phyloP scores from a whole-genome alignment of 2,113 vertebrate genomes.

The Agapornis roseicollis region DNA sequence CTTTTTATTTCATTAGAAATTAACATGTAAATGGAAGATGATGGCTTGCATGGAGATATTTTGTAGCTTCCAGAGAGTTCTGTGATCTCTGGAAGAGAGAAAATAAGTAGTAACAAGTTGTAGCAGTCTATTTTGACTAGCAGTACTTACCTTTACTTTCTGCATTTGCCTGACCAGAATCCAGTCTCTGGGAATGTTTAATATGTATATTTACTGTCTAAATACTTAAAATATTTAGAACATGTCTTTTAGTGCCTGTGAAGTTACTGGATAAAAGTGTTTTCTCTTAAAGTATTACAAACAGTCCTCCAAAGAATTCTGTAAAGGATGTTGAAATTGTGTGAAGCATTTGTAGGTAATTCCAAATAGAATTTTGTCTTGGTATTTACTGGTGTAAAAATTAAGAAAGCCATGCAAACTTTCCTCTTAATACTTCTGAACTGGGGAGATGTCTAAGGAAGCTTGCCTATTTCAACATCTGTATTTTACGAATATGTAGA shows the following conservation, averaged over 20 bases:
- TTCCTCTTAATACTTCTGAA: neutral
- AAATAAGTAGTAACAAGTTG: neutral
- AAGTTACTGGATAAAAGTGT: neutral
- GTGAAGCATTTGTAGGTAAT: neutral
- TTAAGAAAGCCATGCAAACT: neutral
- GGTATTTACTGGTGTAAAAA: neutral
- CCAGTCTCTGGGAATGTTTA: neutral
- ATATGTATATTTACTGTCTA: neutral
- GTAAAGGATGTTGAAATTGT: neutral
- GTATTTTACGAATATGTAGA: neutral
- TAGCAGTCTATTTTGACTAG: neutral
- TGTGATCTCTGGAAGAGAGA: neutral
- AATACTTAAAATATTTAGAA: neutral
- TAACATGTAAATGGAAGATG: neutral
- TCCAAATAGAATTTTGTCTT: neutral
- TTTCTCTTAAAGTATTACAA: neutral
- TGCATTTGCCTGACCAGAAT: neutral
- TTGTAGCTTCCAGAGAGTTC: neutral
- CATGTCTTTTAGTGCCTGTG: neutral
- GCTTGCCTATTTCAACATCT: neutral
- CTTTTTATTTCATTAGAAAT: neutral
- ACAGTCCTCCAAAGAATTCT: neutral
- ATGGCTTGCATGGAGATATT: neutral
- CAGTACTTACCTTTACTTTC: neutral
- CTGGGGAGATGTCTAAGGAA: neutral